These are phyloP conservation scores for Sylvia borin DNA, from an alignment of 2,797 vertebrate species.

Conservation along the genomic window DNA sequence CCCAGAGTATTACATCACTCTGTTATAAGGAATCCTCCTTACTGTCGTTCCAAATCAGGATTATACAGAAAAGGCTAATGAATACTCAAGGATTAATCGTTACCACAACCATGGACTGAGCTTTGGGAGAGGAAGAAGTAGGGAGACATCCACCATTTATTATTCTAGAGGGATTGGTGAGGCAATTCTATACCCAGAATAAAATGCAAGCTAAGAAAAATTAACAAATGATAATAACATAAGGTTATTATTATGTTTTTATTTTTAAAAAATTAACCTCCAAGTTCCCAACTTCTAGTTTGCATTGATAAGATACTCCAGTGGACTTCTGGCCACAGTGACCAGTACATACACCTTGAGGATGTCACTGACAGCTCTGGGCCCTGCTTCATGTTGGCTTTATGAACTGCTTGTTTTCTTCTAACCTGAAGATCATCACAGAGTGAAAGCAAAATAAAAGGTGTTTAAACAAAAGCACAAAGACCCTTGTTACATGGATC, in stretches of 20 bases:
- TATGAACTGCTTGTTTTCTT: background rate
- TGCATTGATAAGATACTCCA: background rate
- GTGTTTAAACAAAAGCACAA: background rate
- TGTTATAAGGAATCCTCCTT: constrained; percentile 23
- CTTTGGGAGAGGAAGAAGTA: background rate
- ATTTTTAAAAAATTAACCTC: background rate
- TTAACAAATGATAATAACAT: background rate
- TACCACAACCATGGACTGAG: background rate
- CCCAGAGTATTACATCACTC: constrained; percentile 6
- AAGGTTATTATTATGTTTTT: background rate
- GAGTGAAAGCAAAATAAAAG: background rate
- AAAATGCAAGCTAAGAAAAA: background rate
- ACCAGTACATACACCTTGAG: background rate
- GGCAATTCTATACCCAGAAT: background rate
- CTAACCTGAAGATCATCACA: background rate
- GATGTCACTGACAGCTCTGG: background rate
- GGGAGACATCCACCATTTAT: background rate
- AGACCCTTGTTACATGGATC: background rate
- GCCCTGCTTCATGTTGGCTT: rapidly evolving
- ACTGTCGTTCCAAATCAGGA: constrained; percentile 14
- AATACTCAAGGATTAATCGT: constrained; percentile 4
- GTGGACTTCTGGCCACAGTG: background rate
- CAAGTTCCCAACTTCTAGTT: background rate
- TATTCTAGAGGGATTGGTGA: background rate
- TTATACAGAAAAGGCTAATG: constrained; percentile 15